Conservation (phyloP, 2,797 vertebrate genomes). For the Cryptoprocta ferox region DNA sequence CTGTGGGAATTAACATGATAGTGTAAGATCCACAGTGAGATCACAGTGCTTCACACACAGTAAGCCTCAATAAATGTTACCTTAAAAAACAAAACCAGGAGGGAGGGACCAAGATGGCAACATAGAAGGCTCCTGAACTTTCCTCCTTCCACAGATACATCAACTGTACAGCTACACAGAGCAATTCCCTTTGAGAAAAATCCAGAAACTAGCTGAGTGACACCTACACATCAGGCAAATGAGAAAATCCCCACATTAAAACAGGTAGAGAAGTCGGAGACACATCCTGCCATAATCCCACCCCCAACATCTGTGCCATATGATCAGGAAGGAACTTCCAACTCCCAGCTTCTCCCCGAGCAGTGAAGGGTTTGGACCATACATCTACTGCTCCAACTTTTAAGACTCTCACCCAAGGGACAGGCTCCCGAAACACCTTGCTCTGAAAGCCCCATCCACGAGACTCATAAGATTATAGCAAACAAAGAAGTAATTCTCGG, state of each 20-base stretch:
- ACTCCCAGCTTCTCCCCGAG: not conserved
- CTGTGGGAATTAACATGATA: not conserved
- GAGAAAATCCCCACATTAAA: not conserved
- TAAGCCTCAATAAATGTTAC: not conserved
- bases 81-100: not conserved
- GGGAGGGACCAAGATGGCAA: not conserved
- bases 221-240: not conserved
- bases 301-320: not conserved
- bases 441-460: not conserved
- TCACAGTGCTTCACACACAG: not conserved
- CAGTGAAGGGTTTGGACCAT: not conserved
- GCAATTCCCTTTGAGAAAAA: not conserved
- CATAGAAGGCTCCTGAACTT: not conserved
- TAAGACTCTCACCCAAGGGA: not conserved
- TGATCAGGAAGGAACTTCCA: not conserved
- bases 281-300: not conserved
- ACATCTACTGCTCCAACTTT: not conserved
- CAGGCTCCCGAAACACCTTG: not conserved
- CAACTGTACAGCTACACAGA: not conserved
- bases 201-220: not conserved
- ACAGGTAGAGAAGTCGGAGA: not conserved
- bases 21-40: not conserved
- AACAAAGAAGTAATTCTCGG: not conserved
- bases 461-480: not conserved
- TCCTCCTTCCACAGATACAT: not conserved